Percentiles rank a stretch among this genome's conserved stretches.
Conservation (phyloP, 2,797 vertebrate genomes). For the Phalloptychus januarius region DNA sequence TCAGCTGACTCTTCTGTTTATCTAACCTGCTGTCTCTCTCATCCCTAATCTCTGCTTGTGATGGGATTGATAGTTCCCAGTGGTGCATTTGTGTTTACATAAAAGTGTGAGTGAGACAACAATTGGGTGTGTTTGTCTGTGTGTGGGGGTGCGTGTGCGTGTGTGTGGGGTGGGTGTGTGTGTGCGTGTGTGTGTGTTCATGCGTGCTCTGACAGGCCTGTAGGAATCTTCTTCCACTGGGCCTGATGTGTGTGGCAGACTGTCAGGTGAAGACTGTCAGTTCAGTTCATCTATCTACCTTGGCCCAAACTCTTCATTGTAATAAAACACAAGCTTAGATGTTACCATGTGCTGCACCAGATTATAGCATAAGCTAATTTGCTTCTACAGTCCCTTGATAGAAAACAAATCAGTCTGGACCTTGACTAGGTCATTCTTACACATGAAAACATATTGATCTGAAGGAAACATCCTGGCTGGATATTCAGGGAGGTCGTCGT, state of each 20-base stretch:
- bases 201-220: conserved; percentile 42
- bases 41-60: not conserved
- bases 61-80: not conserved
- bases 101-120: not conserved
- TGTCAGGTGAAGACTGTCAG: conserved; percentile 31
- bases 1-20: not conserved
- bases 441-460: not conserved
- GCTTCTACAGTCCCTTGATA: too few species aligned
- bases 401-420: not conserved
- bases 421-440: not conserved
- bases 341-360: too few species aligned
- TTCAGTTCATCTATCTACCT: too few species aligned
- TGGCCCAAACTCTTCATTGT: too few species aligned
- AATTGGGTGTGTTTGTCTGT: not conserved
- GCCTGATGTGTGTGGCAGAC: conserved; percentile 27
- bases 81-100: not conserved
- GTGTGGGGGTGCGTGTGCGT: not conserved
- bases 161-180: conserved; percentile 4
- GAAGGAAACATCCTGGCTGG: not conserved
- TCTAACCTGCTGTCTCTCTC: not conserved
- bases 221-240: conserved; percentile 28
- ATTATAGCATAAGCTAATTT: too few species aligned
- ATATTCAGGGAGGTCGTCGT: not conserved
- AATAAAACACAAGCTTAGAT: too few species aligned
- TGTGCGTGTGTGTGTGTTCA: conserved; percentile 15